Evolutionary conservation across 2,797 vertebrate species (phyloP).

Genomic region (Anniella stebbinsi): DNA sequence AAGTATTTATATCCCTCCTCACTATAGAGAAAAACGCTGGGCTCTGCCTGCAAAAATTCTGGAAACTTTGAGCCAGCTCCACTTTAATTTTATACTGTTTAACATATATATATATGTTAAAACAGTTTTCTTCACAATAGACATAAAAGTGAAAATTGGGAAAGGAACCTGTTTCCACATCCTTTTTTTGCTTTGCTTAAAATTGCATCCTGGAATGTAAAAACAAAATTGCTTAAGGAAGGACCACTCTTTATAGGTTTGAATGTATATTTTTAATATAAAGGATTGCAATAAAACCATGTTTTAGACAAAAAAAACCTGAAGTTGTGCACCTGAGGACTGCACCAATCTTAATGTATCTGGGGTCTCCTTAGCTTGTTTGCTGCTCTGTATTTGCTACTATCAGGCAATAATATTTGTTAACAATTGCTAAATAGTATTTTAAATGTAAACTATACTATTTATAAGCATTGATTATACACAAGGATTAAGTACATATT

Average conservation of each 20-base stretch:
- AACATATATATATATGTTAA: no score
- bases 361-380: constrained; percentile 9
- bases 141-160: neutral
- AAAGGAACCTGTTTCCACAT: neutral
- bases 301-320: neutral
- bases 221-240: neutral
- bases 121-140: neutral
- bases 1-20: constrained; percentile 1
- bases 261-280: no score
- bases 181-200: neutral
- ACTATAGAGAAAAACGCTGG: neutral
- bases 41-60: neutral
- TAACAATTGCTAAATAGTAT: neutral
- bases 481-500: neutral
- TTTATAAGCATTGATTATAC: no score
- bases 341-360: neutral
- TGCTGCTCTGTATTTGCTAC: neutral
- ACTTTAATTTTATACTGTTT: neutral
- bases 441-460: no score
- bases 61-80: neutral
- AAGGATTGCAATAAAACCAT: neutral
- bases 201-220: neutral
- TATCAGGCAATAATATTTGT: constrained; percentile 13
- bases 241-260: neutral
- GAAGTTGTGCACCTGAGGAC: neutral